Base-by-base conservation (phyloP, 2,797 vertebrate genomes). In the Xerus rutilus region DNA sequence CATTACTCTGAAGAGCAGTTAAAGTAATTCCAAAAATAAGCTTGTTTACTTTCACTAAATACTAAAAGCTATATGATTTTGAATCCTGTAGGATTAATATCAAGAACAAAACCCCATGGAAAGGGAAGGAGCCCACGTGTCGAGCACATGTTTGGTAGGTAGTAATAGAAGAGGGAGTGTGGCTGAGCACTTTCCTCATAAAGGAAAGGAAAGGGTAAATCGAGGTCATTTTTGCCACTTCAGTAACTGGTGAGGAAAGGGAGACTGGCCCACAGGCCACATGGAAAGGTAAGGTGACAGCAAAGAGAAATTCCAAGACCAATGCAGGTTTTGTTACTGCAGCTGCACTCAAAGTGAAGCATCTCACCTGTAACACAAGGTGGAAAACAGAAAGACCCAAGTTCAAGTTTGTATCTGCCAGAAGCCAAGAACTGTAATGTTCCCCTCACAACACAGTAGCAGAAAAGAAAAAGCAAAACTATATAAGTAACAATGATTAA, bases 171-270 rank as follows among this genome's bases (percentile, higher is more conserved):
- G 21, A 45, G 17, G 2, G n/a, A 67, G 32, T 30, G 11, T 4
- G 49, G 12, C 52, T 28, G 13, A 18, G 47, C 11, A 62, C 3
- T 43, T 54, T 62, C 35, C 39, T 57, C 82, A 54, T 3, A 69
- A 13, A 49, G 8, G 30, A 12, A 18, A 28, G 13, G 21, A 32
- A 9, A 18, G 21, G 14, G 23, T 59, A 25, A 87, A 57, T 25
- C 21, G 23, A 23, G 15, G 9, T 25, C 47, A 43, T 47, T 43
- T 20, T 4, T 15, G 6, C 54, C 25, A 47, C 18, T 39, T 89
- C 43, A 62, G 20, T n/a, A 12, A 43, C 5, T 23, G 39, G 3
- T 21, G 0, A 0, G 1, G 8, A 17, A 20, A 70, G 28, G 43
- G 8, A 62, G 11, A 4, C 6, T 6, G 12, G n/a, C 39, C 43